These are phyloP conservation scores for Gymnosoma rotundatum DNA, from an alignment of 2,888 invertebrate species.

Conservation along the genomic window DNA sequence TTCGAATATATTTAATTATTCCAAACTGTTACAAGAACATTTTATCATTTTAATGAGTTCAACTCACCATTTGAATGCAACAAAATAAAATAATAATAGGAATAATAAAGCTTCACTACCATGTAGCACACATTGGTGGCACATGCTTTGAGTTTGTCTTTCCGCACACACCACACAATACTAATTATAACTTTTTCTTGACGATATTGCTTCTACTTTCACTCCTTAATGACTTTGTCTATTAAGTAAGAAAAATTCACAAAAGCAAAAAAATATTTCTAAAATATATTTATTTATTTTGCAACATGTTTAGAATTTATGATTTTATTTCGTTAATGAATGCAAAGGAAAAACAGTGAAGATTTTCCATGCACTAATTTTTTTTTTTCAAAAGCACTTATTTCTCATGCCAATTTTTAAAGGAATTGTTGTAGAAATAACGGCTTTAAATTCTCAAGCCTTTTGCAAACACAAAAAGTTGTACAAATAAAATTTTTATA, in stretches of 20 bases:
- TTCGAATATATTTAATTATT: constrained; percentile 74
- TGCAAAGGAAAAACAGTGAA: neutral
- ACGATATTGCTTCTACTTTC: constrained; percentile 46
- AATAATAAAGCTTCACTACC: constrained; percentile 27
- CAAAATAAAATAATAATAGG: neutral
- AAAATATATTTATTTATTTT: constrained; percentile 62
- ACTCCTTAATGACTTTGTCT: constrained; percentile 67
- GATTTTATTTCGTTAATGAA: constrained; percentile 62
- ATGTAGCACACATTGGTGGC: neutral
- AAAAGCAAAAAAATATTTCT: constrained; percentile 48
- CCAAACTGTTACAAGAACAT: constrained; percentile 80
- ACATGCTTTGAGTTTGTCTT: neutral
- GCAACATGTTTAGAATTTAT: constrained; percentile 71
- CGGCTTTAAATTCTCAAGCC: constrained; percentile 43
- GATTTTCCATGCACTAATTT: neutral
- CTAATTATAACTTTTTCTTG: constrained; percentile 67
- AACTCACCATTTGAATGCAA: constrained; percentile 68
- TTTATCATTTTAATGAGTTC: constrained; percentile 79
- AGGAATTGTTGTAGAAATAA: constrained; percentile 33
- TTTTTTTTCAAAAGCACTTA: neutral
- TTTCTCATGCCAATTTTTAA: constrained; percentile 21
- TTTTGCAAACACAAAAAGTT: constrained; percentile 52
- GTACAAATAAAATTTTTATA: neutral
- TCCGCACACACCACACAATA: constrained; percentile 43
- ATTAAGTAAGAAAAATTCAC: constrained; percentile 56